Conservation (phyloP, 2,797 vertebrate species). For the Neosilurus hyrtlii region DNA sequence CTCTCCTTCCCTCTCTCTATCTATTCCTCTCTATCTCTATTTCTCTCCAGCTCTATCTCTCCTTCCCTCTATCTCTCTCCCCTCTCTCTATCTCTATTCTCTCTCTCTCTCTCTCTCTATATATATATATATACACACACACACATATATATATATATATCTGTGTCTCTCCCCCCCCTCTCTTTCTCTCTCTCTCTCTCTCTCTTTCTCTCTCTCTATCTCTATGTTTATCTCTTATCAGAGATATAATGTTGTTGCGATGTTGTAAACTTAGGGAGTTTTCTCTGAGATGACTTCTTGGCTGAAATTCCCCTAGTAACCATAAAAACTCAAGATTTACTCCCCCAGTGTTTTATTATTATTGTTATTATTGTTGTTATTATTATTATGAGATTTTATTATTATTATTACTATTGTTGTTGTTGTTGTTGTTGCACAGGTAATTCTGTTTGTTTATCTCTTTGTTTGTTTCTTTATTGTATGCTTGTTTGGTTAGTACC, state of each 20-base stretch:
- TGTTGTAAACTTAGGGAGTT: conserved; percentile 1
- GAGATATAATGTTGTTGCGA: background rate
- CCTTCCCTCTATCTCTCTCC: too few species aligned
- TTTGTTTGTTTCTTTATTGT: background rate
- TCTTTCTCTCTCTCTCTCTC: too few species aligned
- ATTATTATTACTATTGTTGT: background rate
- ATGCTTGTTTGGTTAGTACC: background rate
- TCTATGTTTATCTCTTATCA: background rate
- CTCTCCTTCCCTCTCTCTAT: too few species aligned
- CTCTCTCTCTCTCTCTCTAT: too few species aligned
- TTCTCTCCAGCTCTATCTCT: too few species aligned
- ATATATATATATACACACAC: too few species aligned
- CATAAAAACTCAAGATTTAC: background rate
- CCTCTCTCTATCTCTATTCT: too few species aligned
- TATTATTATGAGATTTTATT: background rate
- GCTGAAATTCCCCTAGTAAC: background rate
- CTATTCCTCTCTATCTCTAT: too few species aligned
- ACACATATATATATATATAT: too few species aligned
- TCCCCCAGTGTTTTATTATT: background rate
- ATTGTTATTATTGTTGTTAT: background rate
- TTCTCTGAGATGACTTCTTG: background rate
- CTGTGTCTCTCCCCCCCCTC: too few species aligned
- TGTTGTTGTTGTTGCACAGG: background rate
- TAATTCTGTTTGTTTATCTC: background rate
- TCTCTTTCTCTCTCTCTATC: too few species aligned